A percentile compares a stretch with the other conserved stretches of the same genome.
Evolutionary conservation across 2,113 vertebrate genomes (phyloP).

Genomic region (Gracilinanus agilis): DNA sequence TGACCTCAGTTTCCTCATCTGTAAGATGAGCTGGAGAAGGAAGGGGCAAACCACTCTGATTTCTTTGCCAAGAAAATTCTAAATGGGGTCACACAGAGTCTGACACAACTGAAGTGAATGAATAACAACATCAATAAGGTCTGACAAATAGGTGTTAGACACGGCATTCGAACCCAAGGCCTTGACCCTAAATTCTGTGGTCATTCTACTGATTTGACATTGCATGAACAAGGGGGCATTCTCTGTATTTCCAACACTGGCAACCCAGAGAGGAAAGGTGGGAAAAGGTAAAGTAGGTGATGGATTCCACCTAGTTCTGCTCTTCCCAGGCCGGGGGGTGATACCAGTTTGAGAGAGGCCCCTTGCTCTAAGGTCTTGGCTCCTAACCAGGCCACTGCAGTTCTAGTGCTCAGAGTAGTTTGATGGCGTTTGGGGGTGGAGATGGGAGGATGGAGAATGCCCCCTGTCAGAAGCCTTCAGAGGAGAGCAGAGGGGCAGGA

Average conservation of each 20-base stretch:
- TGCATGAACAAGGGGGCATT: background rate
- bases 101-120: background rate
- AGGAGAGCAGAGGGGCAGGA: background rate
- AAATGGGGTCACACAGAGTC: background rate
- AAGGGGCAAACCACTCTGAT: background rate
- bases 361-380: conserved; percentile 22
- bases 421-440: conserved; percentile 18
- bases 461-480: background rate
- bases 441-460: background rate
- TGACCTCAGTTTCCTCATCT: background rate
- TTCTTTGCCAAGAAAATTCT: background rate
- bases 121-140: background rate
- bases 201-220: background rate
- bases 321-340: conserved; percentile 24
- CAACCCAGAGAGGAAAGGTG: background rate
- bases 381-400: conserved; percentile 51
- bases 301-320: background rate
- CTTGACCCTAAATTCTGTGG: background rate
- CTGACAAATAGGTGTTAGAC: background rate
- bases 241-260: conserved; percentile 26
- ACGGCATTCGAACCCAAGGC: background rate
- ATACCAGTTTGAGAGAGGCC: conserved; percentile 43
- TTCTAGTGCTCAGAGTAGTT: background rate
- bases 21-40: background rate
- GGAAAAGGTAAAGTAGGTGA: background rate